These are phyloP conservation scores for Julus scandinavius DNA, from an alignment of 2,888 invertebrate genomes.

Conservation along the genomic window DNA sequence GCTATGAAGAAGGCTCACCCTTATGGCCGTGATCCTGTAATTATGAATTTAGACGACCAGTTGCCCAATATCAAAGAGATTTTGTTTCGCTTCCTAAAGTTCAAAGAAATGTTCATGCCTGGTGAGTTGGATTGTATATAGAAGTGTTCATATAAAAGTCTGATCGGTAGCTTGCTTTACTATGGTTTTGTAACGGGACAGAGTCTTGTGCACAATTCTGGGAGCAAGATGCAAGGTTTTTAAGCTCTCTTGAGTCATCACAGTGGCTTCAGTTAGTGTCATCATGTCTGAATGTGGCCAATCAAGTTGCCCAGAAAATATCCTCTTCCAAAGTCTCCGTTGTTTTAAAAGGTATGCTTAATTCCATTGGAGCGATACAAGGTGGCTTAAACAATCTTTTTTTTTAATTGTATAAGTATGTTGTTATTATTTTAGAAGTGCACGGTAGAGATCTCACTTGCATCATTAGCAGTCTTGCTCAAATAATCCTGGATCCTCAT, in stretches of 20 bases:
- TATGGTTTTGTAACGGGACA: conserved; percentile 59
- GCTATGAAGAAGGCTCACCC: conserved; percentile 78
- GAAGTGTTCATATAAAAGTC: neutral
- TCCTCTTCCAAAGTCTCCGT: conserved; percentile 73
- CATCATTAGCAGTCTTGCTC: conserved; percentile 85
- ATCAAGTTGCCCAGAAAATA: conserved; percentile 77
- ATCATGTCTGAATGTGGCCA: conserved; percentile 78
- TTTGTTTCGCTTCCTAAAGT: conserved; percentile 74
- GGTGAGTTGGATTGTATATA: conserved; percentile 67
- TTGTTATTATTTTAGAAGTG: conserved; percentile 69
- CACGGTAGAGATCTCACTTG: conserved; percentile 90
- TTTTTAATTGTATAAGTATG: neutral
- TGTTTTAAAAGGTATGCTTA: conserved; percentile 79
- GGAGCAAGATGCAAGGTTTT: conserved; percentile 77
- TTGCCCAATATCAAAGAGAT: conserved; percentile 75
- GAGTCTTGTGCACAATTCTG: conserved; percentile 61
- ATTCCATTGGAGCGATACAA: conserved; percentile 66
- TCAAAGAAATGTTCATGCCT: conserved; percentile 82
- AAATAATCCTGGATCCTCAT: conserved; percentile 85
- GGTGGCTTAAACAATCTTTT: neutral
- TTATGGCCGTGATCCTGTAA: conserved; percentile 71
- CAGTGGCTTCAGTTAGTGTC: conserved; percentile 88
- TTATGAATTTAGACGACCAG: conserved; percentile 75
- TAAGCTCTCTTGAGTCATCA: conserved; percentile 68
- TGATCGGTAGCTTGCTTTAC: neutral